Conservation (phyloP, 2,888 invertebrate genomes). For the Agonopterix alstromeriana region DNA sequence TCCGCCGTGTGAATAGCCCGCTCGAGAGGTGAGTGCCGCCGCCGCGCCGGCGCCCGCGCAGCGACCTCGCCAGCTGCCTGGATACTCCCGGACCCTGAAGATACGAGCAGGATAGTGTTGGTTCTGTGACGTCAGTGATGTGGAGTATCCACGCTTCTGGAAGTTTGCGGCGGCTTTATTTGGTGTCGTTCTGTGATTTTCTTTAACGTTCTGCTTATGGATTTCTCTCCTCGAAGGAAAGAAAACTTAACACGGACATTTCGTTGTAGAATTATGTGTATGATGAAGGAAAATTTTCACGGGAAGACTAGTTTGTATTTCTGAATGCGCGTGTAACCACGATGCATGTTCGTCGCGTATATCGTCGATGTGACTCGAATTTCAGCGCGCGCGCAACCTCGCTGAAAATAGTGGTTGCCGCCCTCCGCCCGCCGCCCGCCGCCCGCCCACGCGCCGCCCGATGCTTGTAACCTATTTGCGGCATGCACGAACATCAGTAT, state of each 20-base stretch:
- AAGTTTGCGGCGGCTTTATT: constrained; percentile 21
- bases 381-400: constrained; percentile 65
- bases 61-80: constrained; percentile 3
- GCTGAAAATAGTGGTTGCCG: constrained; percentile 68
- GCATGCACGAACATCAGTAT: constrained; percentile 62
- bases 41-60: constrained; percentile 14
- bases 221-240: not conserved
- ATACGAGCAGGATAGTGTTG: constrained; percentile 21
- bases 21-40: constrained; percentile 64
- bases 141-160: constrained; percentile 52
- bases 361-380: constrained; percentile 60
- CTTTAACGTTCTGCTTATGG: too few species aligned
- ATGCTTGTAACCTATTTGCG: constrained; percentile 68
- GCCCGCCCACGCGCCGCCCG: constrained; percentile 22
- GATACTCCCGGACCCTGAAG: constrained; percentile 10
- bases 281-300: too few species aligned
- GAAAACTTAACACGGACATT: too few species aligned
- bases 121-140: constrained; percentile 8
- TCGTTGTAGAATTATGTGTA: too few species aligned
- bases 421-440: constrained; percentile 27
- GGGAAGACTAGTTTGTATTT: too few species aligned
- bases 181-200: constrained; percentile 31
- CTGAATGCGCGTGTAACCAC: not conserved
- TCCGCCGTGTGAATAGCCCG: constrained; percentile 76
- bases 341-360: constrained; percentile 18